Evolutionary conservation across 2,797 vertebrate species (phyloP), one percentile per base, ranked within the genome.

Genomic region (Cryptoprocta ferox): DNA sequence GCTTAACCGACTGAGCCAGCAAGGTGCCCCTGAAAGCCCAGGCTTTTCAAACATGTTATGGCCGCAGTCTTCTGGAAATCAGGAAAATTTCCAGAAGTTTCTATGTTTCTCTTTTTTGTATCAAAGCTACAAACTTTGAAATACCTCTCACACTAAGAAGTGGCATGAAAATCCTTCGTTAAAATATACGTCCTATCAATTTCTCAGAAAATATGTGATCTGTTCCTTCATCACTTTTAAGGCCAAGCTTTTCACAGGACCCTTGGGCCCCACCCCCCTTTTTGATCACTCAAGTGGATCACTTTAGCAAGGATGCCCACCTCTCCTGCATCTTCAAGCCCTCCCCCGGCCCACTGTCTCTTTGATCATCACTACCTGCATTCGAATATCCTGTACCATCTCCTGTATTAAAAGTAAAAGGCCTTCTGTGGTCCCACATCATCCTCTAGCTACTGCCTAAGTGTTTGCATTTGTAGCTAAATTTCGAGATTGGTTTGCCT

Each of bases 81-180:
- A 61, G 61, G 12, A 88, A 63, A 75, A 68, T 37, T 71, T 35
- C 28, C 28, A 88, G 18, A 93, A 70, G 24, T 84, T 56, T 80
- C 30, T 85, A 56, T 26, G 76, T 88, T 59, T 75, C 14, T 3
- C 10, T 63, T 42, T 88, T 19, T 56, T 75, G 10, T 32, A 95
- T 65, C 13, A 85, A 94, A 96, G 76, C 28, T n/a, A 32, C 6
- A 12, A 56, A 86, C 93, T 79, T 93, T 91, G 48, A 96, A 92
- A 82, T 76, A 59, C 14, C 18, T 82, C 19, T 37, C 32, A 82
- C 18, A 65, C 30, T 42, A 81, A 89, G 42, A 86, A 66, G 42
- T 78, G 37, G 24, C 15, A 71, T 35, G 48, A 94, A 79, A 86
- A 75, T 50, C 37, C 21, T 7, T 61, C 75, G 9, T 87, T 87